phyloP scores from a whole-genome alignment of 2,888 invertebrate genomes.

The Pyralis farinalis region DNA sequence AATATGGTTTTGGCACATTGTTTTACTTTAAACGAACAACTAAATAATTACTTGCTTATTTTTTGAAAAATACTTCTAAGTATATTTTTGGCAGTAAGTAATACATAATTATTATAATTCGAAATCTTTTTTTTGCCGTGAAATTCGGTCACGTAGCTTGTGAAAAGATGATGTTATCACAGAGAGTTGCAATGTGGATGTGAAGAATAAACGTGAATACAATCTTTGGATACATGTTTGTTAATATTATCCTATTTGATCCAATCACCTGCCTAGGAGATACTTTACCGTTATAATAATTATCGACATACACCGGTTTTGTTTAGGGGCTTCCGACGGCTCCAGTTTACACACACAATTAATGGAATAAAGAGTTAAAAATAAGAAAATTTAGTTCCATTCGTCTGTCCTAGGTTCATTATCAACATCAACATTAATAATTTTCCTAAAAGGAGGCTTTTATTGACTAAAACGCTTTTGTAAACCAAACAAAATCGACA shows the following conservation, averaged over 20 bases:
- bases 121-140: conserved; percentile 10
- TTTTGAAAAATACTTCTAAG: background rate
- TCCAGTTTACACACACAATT: too few relatives aligned
- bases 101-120: background rate
- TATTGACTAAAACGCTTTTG: too few relatives aligned
- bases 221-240: background rate
- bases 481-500: too few relatives aligned
- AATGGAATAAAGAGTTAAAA: too few relatives aligned
- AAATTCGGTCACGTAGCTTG: conserved; percentile 33
- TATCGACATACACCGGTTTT: too few relatives aligned
- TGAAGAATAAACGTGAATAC: conserved; percentile 13
- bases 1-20: conserved; percentile 37
- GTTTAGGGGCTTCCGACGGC: too few relatives aligned
- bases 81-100: conserved; percentile 4
- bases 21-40: background rate
- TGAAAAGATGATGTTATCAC: conserved; percentile 52
- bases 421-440: too few relatives aligned
- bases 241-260: conserved; percentile 4
- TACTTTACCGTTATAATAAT: too few relatives aligned
- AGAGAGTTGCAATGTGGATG: conserved; percentile 39
- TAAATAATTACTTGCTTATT: background rate
- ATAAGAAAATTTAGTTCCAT: too few relatives aligned
- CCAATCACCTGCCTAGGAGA: conserved; percentile 6
- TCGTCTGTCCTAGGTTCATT: too few relatives aligned
- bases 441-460: too few relatives aligned